phyloP scores from a whole-genome alignment of 2,797 vertebrate genomes.

The Cottoperca gobio region DNA sequence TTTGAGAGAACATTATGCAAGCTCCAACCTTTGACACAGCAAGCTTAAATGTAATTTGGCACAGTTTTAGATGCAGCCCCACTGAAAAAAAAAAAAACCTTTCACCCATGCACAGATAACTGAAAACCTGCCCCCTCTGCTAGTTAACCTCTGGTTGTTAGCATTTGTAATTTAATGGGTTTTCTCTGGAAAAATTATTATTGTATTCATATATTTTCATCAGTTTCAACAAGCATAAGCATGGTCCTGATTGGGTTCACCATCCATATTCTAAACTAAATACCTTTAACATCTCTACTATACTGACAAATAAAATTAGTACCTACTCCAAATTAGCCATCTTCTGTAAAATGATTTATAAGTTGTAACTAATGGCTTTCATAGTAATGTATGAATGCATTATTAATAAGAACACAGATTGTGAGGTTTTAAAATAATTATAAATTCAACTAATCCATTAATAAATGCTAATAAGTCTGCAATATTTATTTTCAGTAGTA shows the following conservation, averaged over 20 bases:
- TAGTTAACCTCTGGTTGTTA: background rate
- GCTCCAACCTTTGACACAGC: slow-evolving; percentile 66
- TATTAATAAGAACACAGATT: background rate
- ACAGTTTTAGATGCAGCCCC: slow-evolving; percentile 40
- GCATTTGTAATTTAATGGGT: background rate
- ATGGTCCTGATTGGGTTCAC: background rate
- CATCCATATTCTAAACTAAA: background rate
- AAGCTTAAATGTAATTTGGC: slow-evolving; percentile 55
- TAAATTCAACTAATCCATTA: background rate
- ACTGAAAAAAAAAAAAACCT: slow-evolving; percentile 24
- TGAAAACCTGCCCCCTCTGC: slow-evolving; percentile 5
- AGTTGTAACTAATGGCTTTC: background rate
- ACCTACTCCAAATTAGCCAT: background rate
- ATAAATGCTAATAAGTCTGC: background rate
- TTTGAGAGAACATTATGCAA: slow-evolving; percentile 57
- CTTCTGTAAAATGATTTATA: background rate
- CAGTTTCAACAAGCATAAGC: background rate
- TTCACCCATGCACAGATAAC: slow-evolving; percentile 35
- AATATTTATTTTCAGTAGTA: background rate
- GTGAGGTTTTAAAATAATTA: background rate
- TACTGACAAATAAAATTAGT: background rate
- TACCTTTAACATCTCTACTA: background rate
- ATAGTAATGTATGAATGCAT: background rate
- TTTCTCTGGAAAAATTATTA: slow-evolving; percentile 5
- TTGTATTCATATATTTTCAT: background rate